Evolutionary conservation across 92 coral and sea anemone genomes (phyloP).

Genomic region (Epizoanthus ramosus): DNA sequence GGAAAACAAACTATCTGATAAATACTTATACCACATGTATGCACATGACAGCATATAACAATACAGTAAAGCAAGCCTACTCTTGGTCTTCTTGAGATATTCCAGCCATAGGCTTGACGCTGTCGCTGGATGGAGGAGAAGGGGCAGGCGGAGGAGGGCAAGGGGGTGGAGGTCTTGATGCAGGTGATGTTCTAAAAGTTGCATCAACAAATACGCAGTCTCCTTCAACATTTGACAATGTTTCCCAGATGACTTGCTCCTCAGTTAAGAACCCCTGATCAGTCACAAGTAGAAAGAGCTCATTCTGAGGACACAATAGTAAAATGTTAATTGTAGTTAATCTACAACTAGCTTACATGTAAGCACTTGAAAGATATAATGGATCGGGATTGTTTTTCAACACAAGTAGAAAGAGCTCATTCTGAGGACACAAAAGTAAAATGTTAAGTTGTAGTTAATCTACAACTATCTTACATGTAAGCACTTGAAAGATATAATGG

Average conservation of each 20-base stretch:
- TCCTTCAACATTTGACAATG: conserved; percentile 93
- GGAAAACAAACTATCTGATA: too few species aligned
- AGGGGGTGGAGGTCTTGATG: conserved; percentile 47
- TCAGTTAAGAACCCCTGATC: conserved; percentile 99
- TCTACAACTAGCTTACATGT: not conserved
- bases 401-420: conserved; percentile 78
- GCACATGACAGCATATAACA: not conserved
- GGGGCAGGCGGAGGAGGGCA: conserved; percentile 30
- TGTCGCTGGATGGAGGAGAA: conserved; percentile 27
- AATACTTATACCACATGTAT: not conserved
- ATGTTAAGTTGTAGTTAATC: too few species aligned
- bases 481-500: not conserved
- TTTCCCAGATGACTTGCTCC: conserved; percentile 94
- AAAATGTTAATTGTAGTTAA: too few species aligned
- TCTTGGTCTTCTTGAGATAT: conserved; percentile 97
- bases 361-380: not conserved
- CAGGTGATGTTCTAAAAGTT: conserved; percentile 69
- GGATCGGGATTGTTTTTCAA: too few species aligned
- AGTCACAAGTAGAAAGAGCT: conserved; percentile 90
- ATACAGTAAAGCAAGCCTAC: conserved; percentile 55
- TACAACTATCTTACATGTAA: not conserved
- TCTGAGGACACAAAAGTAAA: conserved; percentile 55
- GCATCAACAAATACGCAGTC: conserved; percentile 90
- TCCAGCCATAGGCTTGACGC: conserved; percentile 35
- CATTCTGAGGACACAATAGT: conserved; percentile 61